Base-by-base conservation (phyloP, 2,113 vertebrate genomes). In the Platichthys flesus region DNA sequence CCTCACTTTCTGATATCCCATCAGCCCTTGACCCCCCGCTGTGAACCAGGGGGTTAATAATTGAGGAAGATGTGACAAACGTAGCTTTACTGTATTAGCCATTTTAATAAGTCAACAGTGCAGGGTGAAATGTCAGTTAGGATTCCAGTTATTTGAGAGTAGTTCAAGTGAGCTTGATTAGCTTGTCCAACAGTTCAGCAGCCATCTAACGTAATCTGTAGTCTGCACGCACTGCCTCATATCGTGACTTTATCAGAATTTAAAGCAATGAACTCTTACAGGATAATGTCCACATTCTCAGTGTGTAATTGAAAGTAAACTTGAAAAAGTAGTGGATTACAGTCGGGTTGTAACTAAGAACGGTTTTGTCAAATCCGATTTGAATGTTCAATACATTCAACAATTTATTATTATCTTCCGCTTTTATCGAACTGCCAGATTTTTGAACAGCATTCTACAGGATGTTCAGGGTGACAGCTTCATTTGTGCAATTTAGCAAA, bases 31-130 rank as follows among this genome's bases (percentile, higher is more conserved):
- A 85, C 45, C 49, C 65, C 76, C 77, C 61, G 21, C 71, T 84
- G 56, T 90, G 84, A 92, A 85, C 89, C 74, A 76, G 21, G 35
- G 21, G 77, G 67, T 93, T 78, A 92, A 92, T 89, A 86, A 93
- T 92, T 88, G 16, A 93, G 56, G 49, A 51, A 79, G 71, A 81
- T 82, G 57, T 76, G 31, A 78, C 70, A 78, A 79, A 76, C 79
- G 56, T 87, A 78, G 84, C 79, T 89, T 64, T 78, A 58, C 40
- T 77, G 84, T 85, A 90, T 87, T 84, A 89, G 6, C 37, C 66
- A 90, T 88, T 89, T 91, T 78, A 91, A 91, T 88, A 91, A 81
- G 71, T 88, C 52, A 87, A 83, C 63, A 83, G 68, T 84, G 55
- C n/a, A 28, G 81, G 85, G 86, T 83, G 66, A 80, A 76, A 78